Conservation (phyloP, 1,140 invertebrate genomes). For the Medauroidea extradentata region DNA sequence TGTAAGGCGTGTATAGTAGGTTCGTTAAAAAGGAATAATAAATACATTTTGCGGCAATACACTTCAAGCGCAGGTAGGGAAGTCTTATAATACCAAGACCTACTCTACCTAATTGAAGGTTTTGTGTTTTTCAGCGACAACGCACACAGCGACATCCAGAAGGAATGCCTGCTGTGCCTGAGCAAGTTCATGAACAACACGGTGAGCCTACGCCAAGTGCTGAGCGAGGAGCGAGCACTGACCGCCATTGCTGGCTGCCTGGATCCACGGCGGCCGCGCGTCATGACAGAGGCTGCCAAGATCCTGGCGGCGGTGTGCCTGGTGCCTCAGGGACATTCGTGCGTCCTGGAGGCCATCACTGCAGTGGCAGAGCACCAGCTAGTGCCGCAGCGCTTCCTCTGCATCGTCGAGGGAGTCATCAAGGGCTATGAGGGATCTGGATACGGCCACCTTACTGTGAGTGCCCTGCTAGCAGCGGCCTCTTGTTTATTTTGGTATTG, state of each 20-base stretch:
- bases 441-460: too few species aligned
- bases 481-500: too few species aligned
- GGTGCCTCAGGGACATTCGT: constrained; percentile 77
- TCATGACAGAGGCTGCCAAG: constrained; percentile 81
- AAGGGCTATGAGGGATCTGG: too few species aligned
- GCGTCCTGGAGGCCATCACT: constrained; percentile 88
- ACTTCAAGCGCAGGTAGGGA: too few species aligned
- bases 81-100: too few species aligned
- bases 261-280: constrained; percentile 71
- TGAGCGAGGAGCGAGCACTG: constrained; percentile 76
- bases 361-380: constrained; percentile 68
- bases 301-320: constrained; percentile 80
- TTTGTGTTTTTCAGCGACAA: constrained; percentile 63
- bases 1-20: too few species aligned
- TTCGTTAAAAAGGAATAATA: too few species aligned
- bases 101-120: too few species aligned
- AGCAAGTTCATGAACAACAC: constrained; percentile 94
- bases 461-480: too few species aligned
- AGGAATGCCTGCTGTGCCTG: constrained; percentile 88
- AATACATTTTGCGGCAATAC: too few species aligned
- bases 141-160: constrained; percentile 74
- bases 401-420: too few species aligned
- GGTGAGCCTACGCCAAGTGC: constrained; percentile 79
- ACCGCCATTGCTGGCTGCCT: constrained; percentile 80
- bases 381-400: too few species aligned